A percentile compares a stretch with the other conserved stretches of the same genome.
phyloP scores from a whole-genome alignment of 2,888 invertebrate species.

The Gastracanthus pulcherrimus region DNA sequence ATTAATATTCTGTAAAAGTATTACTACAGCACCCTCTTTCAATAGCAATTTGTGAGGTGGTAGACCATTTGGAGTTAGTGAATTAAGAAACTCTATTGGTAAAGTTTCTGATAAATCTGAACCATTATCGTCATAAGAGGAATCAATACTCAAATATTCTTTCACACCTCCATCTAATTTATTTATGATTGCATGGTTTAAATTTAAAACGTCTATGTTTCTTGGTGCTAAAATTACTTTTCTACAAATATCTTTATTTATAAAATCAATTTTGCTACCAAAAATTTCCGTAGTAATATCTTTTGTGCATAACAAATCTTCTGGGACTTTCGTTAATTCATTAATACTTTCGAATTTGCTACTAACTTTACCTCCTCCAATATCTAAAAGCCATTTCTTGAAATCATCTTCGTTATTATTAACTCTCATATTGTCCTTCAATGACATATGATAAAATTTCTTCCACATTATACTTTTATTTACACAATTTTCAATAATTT shows the following conservation, averaged over 20 bases:
- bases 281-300: background rate
- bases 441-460: background rate
- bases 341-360: background rate
- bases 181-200: no score
- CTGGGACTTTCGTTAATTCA: background rate
- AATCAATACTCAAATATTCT: constrained; percentile 1
- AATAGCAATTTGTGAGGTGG: background rate
- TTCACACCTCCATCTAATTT: background rate
- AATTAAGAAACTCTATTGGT: background rate
- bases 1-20: no score
- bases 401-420: background rate
- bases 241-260: background rate
- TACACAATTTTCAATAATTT: no score
- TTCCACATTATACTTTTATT: constrained; percentile 16
- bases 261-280: background rate
- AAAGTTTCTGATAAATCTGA: background rate
- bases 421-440: background rate
- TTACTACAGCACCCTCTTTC: no score
- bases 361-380: background rate
- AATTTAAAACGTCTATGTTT: background rate
- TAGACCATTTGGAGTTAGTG: background rate
- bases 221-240: background rate
- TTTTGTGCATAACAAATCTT: background rate
- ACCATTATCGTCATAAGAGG: background rate
- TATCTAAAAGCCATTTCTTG: constrained; percentile 3